Conservation (phyloP, 1,140 invertebrate species). For the Parapsyche elsis region DNA sequence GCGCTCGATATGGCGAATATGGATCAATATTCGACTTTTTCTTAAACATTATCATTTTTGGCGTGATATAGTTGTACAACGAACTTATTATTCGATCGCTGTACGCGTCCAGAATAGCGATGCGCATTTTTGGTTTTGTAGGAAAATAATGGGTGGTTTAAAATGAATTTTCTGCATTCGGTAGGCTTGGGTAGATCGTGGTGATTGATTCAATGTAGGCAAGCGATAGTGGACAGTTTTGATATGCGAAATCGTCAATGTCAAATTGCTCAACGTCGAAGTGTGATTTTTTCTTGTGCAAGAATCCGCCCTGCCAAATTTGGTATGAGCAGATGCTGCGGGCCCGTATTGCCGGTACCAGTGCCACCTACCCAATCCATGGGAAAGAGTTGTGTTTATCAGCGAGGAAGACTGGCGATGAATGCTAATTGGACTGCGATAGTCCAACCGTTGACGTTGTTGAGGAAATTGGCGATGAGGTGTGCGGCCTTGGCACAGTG, state of each 20-base stretch:
- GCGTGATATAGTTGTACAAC: no score
- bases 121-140: no score
- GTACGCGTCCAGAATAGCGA: no score
- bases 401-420: conserved; percentile 18
- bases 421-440: conserved; percentile 25
- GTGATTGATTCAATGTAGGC: no score
- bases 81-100: no score
- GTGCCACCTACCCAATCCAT: not conserved
- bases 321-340: conserved; percentile 26
- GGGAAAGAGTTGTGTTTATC: conserved; percentile 15
- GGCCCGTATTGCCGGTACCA: not conserved
- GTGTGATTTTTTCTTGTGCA: conserved; percentile 30
- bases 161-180: no score
- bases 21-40: no score
- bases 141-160: no score
- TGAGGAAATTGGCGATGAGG: conserved; percentile 16
- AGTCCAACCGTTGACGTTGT: not conserved
- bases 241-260: not conserved
- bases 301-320: conserved; percentile 26
- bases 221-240: not conserved
- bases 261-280: conserved; percentile 15
- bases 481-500: conserved; percentile 28
- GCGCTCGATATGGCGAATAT: no score
- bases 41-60: no score
- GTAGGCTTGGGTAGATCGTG: no score